Conservation (phyloP, 37 sponge, comb jelly and placozoan species). For the Amphimedon queenslandica region DNA sequence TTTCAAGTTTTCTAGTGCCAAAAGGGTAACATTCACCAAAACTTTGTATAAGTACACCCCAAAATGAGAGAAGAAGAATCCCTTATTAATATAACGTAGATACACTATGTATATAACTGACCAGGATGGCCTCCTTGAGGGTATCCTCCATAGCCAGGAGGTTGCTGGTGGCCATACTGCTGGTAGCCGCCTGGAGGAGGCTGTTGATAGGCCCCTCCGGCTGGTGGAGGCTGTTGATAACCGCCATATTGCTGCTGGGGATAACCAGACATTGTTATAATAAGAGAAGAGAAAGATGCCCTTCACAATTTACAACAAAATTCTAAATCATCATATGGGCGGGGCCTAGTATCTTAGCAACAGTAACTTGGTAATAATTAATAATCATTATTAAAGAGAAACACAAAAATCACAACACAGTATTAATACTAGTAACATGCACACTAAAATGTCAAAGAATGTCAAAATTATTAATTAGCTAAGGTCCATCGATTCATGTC, state of each 20-base stretch:
- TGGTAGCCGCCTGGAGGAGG: constrained; percentile 5
- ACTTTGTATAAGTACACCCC: no score
- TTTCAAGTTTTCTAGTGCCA: no score
- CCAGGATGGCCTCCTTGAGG: constrained; percentile 28
- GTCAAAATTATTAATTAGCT: not conserved
- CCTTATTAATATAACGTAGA: no score
- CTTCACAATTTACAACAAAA: no score
- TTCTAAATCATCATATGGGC: no score
- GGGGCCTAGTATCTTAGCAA: no score
- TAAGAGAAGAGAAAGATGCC: no score
- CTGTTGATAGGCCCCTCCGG: constrained; percentile 9
- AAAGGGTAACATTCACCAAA: no score
- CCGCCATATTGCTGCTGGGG: constrained; percentile 37
- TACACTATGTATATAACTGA: not conserved
- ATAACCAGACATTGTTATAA: no score
- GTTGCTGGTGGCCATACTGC: constrained; percentile 23
- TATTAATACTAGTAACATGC: not conserved
- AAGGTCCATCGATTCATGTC: constrained; percentile 1
- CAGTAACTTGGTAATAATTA: no score
- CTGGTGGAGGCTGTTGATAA: constrained; percentile 32
- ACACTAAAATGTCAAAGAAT: not conserved
- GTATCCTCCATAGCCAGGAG: constrained; percentile 19
- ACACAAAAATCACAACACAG: not conserved
- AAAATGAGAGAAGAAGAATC: no score
- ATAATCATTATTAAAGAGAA: no score